phyloP scores from a whole-genome alignment of 1,140 invertebrate genomes.

The Conus betulinus region DNA sequence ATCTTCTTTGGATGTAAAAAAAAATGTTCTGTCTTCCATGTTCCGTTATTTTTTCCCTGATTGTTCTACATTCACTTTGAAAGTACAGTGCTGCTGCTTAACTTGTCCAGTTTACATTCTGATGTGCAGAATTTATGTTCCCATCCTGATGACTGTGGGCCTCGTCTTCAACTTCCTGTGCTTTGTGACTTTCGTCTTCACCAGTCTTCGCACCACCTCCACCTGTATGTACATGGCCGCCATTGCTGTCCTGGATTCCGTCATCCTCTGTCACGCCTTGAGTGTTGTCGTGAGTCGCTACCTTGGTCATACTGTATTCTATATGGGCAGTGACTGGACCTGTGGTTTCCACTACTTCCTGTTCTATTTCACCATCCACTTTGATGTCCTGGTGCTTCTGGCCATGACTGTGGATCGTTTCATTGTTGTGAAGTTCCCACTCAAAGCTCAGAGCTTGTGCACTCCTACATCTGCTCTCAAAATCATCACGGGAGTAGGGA shows the following conservation, averaged over 20 bases:
- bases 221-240: slow-evolving; percentile 66
- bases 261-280: slow-evolving; percentile 49
- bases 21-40: too few species aligned
- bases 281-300: neutral
- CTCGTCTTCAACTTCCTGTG: slow-evolving; percentile 36
- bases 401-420: slow-evolving; percentile 65
- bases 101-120: too few species aligned
- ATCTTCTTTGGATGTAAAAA: too few species aligned
- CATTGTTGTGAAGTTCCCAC: slow-evolving; percentile 57
- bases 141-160: neutral
- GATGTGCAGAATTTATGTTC: neutral
- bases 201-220: slow-evolving; percentile 54
- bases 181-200: slow-evolving; percentile 57
- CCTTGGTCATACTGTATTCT: slow-evolving; percentile 1
- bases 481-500: slow-evolving; percentile 36
- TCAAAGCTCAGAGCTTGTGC: slow-evolving; percentile 47
- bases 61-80: too few species aligned
- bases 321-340: slow-evolving; percentile 23
- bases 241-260: slow-evolving; percentile 60
- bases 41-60: too few species aligned
- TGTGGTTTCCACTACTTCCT: slow-evolving; percentile 44
- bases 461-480: slow-evolving; percentile 37
- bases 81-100: too few species aligned
- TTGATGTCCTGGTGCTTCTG: slow-evolving; percentile 60
- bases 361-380: slow-evolving; percentile 53